Conservation (phyloP, 2,113 vertebrate genomes). For the Spea bombifrons region DNA sequence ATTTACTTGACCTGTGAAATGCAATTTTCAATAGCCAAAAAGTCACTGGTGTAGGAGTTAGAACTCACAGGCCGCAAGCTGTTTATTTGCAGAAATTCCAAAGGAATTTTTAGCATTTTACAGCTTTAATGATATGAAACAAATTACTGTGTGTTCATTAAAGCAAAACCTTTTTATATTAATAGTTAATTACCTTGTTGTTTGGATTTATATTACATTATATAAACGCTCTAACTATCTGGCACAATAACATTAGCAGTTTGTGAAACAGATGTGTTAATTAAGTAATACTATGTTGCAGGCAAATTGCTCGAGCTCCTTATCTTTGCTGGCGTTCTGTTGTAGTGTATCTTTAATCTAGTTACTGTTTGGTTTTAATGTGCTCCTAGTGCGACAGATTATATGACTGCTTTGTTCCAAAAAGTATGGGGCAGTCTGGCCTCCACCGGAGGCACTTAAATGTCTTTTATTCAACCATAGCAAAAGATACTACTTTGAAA, state of each 20-base stretch:
- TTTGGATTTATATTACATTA: not conserved
- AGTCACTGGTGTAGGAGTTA: slow-evolving; percentile 15
- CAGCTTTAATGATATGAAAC: not conserved
- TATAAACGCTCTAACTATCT: not conserved
- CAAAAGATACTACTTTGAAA: too few species aligned
- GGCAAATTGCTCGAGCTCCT: not conserved
- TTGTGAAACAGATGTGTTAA: too few species aligned
- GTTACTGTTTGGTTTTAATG: too few species aligned
- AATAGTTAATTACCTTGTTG: slow-evolving; percentile 1
- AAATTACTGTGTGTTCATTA: not conserved
- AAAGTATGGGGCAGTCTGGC: too few species aligned
- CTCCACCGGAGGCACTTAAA: too few species aligned
- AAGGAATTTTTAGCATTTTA: slow-evolving; percentile 3
- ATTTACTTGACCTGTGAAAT: slow-evolving; percentile 46
- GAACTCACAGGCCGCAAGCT: not conserved
- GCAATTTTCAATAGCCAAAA: slow-evolving; percentile 41
- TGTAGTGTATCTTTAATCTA: not conserved
- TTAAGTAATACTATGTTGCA: too few species aligned
- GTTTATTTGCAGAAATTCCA: slow-evolving; percentile 23
- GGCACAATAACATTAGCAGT: too few species aligned
- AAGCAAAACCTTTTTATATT: not conserved
- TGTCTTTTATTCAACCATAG: too few species aligned
- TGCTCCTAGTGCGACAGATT: too few species aligned
- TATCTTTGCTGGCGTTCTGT: not conserved
- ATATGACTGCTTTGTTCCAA: too few species aligned